Base-by-base conservation (phyloP, 2,797 vertebrate species). In the Streptopelia turtur region DNA sequence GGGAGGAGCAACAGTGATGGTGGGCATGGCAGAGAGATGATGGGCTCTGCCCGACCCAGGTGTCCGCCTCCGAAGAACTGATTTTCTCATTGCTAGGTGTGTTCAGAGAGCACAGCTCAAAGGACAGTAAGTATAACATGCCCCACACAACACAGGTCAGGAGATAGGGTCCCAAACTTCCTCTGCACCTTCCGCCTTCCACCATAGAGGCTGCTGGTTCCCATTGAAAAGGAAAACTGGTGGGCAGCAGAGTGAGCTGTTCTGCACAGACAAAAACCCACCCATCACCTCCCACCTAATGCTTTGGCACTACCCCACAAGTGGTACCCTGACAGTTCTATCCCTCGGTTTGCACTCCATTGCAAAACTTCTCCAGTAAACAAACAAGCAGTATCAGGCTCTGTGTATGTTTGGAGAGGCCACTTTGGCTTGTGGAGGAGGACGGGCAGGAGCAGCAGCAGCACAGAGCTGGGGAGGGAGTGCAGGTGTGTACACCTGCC, bases 401-500 rank as follows among this genome's bases (percentile, higher is more conserved):
- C 74, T 6, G 35, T 39, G 63, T 16, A 0, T 39, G 5, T 43
- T 49, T 87, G 88, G 53, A 88, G 55, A 82, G 63, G 52, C 70
- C 45, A 53, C 22, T 14, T 11, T 68, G 71, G 65, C 84, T 69
- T 17, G 53, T 6, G 71, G 63, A 74, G 57, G 55, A 75, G 70
- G 74, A 22, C 5, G 1, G 56, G 63, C 47, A 55, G 2, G 6
- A 77, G 79, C 79, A 41, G 56, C 78, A 78, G 43, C 18, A 45
- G 43, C 43, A 45, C 43, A 45, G 80, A 11, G 45, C n/a, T 9
- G 0, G 2, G 2, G 9, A 25, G 61, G 66, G 47, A 66, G 37
- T 0, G 0, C 0, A 11, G 23, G 5, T 45, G 43, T 45, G 59
- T 3, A n/a, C 8, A 8, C 10, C 52, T 65, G 72, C 49, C 59